A percentile compares a stretch with the other conserved stretches of the same genome.
Conservation (phyloP, 53 echinoderm and acorn worm species). For the Stichopus horrens region DNA sequence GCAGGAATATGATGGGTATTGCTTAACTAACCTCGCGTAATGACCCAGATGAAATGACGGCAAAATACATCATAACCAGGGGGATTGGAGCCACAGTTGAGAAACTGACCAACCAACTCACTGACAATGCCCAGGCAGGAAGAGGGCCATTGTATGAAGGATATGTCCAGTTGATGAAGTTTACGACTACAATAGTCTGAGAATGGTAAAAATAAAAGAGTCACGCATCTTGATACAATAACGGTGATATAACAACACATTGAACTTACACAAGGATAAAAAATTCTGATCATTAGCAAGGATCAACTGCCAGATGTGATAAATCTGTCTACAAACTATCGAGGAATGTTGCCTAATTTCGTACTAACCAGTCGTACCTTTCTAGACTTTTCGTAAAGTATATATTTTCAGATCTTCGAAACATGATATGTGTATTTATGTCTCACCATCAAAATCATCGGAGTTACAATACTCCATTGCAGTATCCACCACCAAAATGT, state of each 20-base stretch:
- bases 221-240: no score
- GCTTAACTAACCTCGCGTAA: background rate
- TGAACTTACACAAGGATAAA: no score
- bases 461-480: conserved; percentile 61
- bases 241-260: no score
- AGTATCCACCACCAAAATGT: conserved; percentile 61
- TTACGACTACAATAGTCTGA: conserved; percentile 54
- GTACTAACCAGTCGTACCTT: no score
- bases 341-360: no score
- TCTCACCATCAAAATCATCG: conserved; percentile 59
- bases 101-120: conserved; percentile 70
- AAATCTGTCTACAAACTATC: no score
- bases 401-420: background rate
- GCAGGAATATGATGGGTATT: background rate
- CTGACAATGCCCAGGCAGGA: conserved; percentile 67
- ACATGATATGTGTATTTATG: no score
- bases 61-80: background rate
- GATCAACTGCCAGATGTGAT: no score
- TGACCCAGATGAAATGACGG: background rate
- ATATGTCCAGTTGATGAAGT: conserved; percentile 53
- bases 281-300: no score
- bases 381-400: background rate
- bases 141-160: conserved; percentile 72
- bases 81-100: background rate
- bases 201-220: background rate